phyloP scores from a whole-genome alignment of 2,797 vertebrate species.

The Coreius guichenoti region DNA sequence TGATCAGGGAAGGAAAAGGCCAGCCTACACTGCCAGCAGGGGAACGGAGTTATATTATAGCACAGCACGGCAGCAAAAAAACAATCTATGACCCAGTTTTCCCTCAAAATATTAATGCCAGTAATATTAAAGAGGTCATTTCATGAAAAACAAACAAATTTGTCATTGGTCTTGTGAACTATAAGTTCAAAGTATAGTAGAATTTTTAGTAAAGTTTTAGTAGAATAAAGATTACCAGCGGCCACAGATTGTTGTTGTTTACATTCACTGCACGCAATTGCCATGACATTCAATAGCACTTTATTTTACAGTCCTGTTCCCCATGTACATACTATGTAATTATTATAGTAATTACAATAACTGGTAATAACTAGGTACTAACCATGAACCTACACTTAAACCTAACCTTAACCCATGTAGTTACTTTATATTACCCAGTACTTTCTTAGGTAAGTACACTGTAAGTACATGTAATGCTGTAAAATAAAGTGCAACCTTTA shows the following conservation, averaged over 20 bases:
- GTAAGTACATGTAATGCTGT: no score
- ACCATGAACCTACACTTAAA: no score
- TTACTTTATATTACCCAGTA: no score
- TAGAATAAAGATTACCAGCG: background rate
- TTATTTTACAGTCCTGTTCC: no score
- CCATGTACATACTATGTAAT: no score
- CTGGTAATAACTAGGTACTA: no score
- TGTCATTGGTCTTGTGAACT: background rate
- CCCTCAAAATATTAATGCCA: constrained; percentile 24
- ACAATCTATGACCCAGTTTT: constrained; percentile 5
- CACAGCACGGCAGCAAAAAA: background rate
- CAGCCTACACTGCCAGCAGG: constrained; percentile 37
- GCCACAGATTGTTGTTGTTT: background rate
- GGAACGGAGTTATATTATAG: constrained; percentile 5
- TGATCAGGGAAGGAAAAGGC: constrained; percentile 46
- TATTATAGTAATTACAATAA: no score
- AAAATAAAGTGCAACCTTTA: no score
- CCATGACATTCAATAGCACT: no score
- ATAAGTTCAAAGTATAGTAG: background rate
- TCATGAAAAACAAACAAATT: background rate
- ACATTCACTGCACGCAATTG: background rate
- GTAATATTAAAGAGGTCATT: constrained; percentile 13
- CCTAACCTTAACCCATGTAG: no score
- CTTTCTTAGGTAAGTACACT: no score
- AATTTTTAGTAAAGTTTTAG: background rate